Percentiles rank a stretch among this genome's conserved stretches.
These are phyloP conservation scores for Agraylea sexmaculata DNA, from an alignment of 1,140 invertebrate genomes.

Conservation along the genomic window DNA sequence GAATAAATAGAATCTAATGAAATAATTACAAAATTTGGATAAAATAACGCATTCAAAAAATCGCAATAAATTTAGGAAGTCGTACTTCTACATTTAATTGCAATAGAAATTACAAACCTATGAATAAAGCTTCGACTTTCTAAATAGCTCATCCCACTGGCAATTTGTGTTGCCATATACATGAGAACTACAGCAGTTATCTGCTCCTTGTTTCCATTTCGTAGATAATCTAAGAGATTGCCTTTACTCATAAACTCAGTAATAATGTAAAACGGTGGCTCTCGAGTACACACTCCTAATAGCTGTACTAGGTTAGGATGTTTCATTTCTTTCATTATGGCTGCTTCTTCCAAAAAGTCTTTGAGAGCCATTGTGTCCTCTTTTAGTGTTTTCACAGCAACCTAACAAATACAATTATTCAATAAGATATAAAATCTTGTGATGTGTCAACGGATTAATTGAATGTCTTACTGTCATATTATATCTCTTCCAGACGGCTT, in stretches of 20 bases:
- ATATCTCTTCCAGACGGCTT: conserved; percentile 94
- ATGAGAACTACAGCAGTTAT: conserved; percentile 92
- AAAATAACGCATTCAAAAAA: too few relatives aligned
- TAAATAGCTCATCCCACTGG: conserved; percentile 96
- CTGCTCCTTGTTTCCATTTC: conserved; percentile 78
- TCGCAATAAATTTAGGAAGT: too few relatives aligned
- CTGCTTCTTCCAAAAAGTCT: conserved; percentile 97
- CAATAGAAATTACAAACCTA: conserved; percentile 43
- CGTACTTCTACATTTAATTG: too few relatives aligned
- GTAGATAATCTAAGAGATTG: conserved; percentile 91
- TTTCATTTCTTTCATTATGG: conserved; percentile 99
- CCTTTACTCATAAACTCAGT: conserved; percentile 99
- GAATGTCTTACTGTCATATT: conserved; percentile 80
- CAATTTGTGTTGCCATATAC: conserved; percentile 98
- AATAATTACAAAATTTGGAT: too few relatives aligned
- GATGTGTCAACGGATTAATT: not conserved
- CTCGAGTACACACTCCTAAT: conserved; percentile 91
- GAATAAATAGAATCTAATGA: too few relatives aligned
- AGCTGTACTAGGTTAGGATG: conserved; percentile 98
- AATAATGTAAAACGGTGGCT: conserved; percentile 98
- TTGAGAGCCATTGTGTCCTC: conserved; percentile 99
- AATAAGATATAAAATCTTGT: too few relatives aligned
- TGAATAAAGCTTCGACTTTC: conserved; percentile 96
- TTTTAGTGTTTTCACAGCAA: conserved; percentile 97
- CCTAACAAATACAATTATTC: too few relatives aligned